Conservation (phyloP, 2,888 invertebrate genomes). For the Cheilosia pagana region DNA sequence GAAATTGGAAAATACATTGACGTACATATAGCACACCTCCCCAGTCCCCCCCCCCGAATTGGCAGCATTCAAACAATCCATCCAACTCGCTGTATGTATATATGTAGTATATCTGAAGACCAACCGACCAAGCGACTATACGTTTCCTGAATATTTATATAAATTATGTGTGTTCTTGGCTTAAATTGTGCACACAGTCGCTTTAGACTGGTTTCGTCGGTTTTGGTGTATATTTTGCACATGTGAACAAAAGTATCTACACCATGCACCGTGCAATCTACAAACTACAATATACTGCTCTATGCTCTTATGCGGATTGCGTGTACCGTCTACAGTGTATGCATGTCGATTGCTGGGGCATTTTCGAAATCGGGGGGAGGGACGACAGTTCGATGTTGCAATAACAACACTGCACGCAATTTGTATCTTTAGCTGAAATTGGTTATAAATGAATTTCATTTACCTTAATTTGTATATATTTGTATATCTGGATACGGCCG, state of each 20-base stretch:
- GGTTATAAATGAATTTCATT: background rate
- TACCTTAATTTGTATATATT: conserved; percentile 26
- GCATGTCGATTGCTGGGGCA: conserved; percentile 2
- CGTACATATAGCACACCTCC: conserved; percentile 15
- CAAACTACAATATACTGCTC: no score
- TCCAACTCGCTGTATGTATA: background rate
- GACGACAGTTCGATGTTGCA: conserved; percentile 47
- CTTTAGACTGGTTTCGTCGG: conserved; percentile 24
- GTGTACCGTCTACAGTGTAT: conserved; percentile 4
- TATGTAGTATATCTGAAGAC: conserved; percentile 24
- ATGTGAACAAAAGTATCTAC: conserved; percentile 44
- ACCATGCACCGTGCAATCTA: conserved; percentile 27
- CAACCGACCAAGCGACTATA: conserved; percentile 35
- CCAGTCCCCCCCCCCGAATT: no score
- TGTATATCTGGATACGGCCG: conserved; percentile 29
- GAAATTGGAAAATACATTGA: conserved; percentile 52
- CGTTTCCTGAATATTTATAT: conserved; percentile 68
- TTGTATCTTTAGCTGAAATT: conserved; percentile 19
- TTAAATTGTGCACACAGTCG: conserved; percentile 40
- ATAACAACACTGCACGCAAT: conserved; percentile 51
- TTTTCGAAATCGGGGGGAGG: background rate
- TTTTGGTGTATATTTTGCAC: conserved; percentile 43
- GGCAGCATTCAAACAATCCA: no score
- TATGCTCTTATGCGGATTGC: conserved; percentile 44
- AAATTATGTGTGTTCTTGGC: conserved; percentile 68